phyloP scores from a whole-genome alignment of 2,113 vertebrate species.

The Caranx melampygus region DNA sequence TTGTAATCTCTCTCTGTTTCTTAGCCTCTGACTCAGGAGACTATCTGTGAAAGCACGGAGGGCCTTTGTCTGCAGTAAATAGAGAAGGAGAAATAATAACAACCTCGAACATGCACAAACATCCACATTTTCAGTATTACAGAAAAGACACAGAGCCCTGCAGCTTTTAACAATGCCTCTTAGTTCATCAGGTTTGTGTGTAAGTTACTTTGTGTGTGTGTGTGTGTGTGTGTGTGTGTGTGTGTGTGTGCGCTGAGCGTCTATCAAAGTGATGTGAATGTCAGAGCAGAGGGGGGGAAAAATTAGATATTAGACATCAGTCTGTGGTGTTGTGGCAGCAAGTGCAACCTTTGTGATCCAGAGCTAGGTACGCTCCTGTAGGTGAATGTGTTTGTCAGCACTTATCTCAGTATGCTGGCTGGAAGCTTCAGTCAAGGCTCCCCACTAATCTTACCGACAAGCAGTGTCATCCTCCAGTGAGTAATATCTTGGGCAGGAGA shows the following conservation, averaged over 20 bases:
- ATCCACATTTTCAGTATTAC: slow-evolving; percentile 54
- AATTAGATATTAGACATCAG: slow-evolving; percentile 31
- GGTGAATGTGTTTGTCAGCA: slow-evolving; percentile 72
- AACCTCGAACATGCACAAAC: slow-evolving; percentile 48
- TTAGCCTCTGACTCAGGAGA: slow-evolving; percentile 68
- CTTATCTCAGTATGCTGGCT: slow-evolving; percentile 74
- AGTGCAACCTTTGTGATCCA: slow-evolving; percentile 53
- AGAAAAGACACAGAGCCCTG: slow-evolving; percentile 44
- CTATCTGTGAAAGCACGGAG: slow-evolving; percentile 54
- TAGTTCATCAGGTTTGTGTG: slow-evolving; percentile 28
- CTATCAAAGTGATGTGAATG: slow-evolving; percentile 54
- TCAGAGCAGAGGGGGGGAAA: slow-evolving; percentile 13
- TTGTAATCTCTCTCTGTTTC: slow-evolving; percentile 69
- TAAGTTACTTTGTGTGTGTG: neutral
- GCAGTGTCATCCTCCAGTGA: slow-evolving; percentile 69
- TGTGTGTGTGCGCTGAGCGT: slow-evolving; percentile 28
- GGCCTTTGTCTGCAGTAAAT: slow-evolving; percentile 51
- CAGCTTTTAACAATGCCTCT: slow-evolving; percentile 33
- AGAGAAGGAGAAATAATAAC: slow-evolving; percentile 52
- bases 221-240: slow-evolving; percentile 29
- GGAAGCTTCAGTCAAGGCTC: slow-evolving; percentile 70
- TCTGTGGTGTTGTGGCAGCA: slow-evolving; percentile 44
- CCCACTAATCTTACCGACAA: slow-evolving; percentile 75
- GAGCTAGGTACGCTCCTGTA: slow-evolving; percentile 45
- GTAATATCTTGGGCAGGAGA: slow-evolving; percentile 66